These are phyloP conservation scores for Anthonomus grandis DNA, from an alignment of 1,140 invertebrate genomes.

Conservation along the genomic window DNA sequence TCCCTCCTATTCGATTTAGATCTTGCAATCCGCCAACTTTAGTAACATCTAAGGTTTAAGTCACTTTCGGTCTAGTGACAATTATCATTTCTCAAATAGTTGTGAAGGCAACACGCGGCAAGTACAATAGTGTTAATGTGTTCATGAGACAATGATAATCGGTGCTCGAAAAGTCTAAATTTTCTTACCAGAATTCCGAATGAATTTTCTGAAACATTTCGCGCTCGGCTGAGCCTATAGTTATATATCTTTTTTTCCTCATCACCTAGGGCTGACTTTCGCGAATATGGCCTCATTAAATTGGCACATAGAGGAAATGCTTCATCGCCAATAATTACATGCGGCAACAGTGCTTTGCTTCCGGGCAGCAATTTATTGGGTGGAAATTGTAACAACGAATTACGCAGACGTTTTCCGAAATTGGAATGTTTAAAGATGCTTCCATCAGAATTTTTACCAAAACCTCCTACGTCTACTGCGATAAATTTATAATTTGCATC, in stretches of 20 bases:
- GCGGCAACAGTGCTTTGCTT: background rate
- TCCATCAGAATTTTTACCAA: constrained; percentile 43
- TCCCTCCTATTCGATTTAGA: background rate
- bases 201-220: no score
- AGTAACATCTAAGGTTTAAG: background rate
- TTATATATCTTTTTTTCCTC: background rate
- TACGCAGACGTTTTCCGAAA: constrained; percentile 36
- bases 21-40: background rate
- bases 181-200: background rate
- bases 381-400: constrained; percentile 34
- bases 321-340: background rate
- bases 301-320: constrained; percentile 3
- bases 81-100: background rate
- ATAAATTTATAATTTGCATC: constrained; percentile 50
- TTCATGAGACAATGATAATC: background rate
- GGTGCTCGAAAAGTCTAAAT: background rate
- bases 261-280: background rate
- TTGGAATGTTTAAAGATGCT: constrained; percentile 39
- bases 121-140: background rate
- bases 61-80: background rate
- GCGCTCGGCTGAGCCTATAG: background rate
- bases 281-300: constrained; percentile 17
- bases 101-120: background rate
- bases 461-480: constrained; percentile 46
- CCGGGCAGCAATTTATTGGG: constrained; percentile 19